A percentile compares a stretch with the other conserved stretches of the same genome.
Conservation (phyloP, 2,113 vertebrate genomes). For the Microcebus ravelobensis region DNA sequence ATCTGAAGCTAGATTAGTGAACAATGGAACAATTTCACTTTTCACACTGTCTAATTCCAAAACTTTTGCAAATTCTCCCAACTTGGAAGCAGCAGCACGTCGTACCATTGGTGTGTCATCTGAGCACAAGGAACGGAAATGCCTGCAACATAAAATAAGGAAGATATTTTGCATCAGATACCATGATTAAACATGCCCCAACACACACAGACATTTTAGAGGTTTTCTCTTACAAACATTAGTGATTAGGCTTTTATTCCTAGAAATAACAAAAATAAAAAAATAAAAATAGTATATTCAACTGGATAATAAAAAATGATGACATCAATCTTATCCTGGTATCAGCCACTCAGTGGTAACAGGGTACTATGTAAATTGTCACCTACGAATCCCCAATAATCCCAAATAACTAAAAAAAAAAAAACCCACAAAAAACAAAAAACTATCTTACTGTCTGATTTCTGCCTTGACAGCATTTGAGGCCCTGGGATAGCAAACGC, state of each 20-base stretch:
- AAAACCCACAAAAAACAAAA: neutral
- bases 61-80: conserved; percentile 96
- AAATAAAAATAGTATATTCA: neutral
- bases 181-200: neutral
- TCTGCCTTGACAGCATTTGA: conserved; percentile 92
- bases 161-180: conserved; percentile 21
- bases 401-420: conserved; percentile 20
- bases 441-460: conserved; percentile 91
- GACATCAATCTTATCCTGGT: neutral
- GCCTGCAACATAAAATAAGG: conserved; percentile 80
- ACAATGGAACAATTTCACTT: conserved; percentile 95
- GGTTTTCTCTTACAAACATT: neutral
- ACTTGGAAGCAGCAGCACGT: conserved; percentile 93
- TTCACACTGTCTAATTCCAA: conserved; percentile 94
- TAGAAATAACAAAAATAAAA: neutral
- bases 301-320: neutral
- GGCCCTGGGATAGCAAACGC: conserved; percentile 93
- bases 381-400: neutral
- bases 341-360: neutral
- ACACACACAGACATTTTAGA: neutral
- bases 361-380: neutral
- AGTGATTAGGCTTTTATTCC: neutral
- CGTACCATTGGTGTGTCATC: conserved; percentile 96
- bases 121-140: conserved; percentile 93
- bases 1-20: conserved; percentile 93